Conservation (phyloP, 2,888 invertebrate genomes). For the Dione vanillae region DNA sequence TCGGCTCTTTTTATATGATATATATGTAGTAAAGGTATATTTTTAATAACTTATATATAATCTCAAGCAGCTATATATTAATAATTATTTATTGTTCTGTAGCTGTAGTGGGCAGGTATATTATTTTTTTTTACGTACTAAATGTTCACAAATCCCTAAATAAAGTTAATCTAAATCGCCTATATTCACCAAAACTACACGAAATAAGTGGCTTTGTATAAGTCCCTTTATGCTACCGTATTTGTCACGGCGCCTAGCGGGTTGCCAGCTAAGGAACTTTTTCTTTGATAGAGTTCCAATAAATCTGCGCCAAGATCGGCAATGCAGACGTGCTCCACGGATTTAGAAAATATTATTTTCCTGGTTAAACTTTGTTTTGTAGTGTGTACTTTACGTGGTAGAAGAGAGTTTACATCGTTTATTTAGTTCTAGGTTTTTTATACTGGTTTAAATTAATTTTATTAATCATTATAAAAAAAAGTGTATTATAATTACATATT, state of each 20-base stretch:
- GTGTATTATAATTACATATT: no score
- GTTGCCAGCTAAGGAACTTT: constrained; percentile 74
- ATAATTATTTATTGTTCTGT: no score
- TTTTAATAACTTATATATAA: no score
- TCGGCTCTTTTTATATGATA: no score
- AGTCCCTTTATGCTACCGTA: constrained; percentile 50
- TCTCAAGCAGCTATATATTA: no score
- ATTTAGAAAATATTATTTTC: constrained; percentile 56
- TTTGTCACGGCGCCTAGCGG: constrained; percentile 66
- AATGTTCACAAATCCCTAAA: neutral
- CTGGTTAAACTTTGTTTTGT: constrained; percentile 39
- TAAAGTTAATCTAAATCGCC: neutral
- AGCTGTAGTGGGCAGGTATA: no score
- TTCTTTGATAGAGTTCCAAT: constrained; percentile 81
- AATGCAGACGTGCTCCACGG: constrained; percentile 62
- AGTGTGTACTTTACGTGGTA: constrained; percentile 37
- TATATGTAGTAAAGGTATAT: no score
- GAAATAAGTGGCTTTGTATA: constrained; percentile 46
- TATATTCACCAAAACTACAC: neutral
- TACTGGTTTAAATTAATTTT: no score
- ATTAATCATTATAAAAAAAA: no score
- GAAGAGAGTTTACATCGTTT: constrained; percentile 21
- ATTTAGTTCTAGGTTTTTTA: neutral
- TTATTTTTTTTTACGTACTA: neutral
- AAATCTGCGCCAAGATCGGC: constrained; percentile 70